These are phyloP conservation scores for Melanogrammus aeglefinus DNA, from an alignment of 2,797 vertebrate species.

Conservation along the genomic window DNA sequence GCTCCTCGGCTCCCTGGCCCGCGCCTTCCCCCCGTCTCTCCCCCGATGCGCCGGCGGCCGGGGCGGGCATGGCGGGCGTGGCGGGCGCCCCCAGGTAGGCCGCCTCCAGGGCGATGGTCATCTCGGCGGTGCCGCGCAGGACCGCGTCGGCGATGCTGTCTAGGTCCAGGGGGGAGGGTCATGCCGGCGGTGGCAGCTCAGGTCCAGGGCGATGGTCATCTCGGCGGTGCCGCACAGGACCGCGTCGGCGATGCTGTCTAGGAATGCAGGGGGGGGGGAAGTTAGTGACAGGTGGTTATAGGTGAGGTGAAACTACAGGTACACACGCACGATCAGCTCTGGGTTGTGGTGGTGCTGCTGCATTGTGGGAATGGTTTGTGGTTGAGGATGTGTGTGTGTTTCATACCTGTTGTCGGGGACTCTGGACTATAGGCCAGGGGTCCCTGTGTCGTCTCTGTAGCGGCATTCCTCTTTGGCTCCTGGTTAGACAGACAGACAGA, in stretches of 20 bases:
- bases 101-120: conserved; percentile 43
- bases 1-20: conserved; percentile 1
- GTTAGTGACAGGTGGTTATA: too few relatives aligned
- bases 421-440: conserved; percentile 69
- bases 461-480: conserved; percentile 74
- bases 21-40: not conserved
- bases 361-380: not conserved
- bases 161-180: too few relatives aligned
- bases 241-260: conserved; percentile 56
- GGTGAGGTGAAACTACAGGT: too few relatives aligned
- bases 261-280: too few relatives aligned
- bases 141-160: conserved; percentile 52
- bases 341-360: too few relatives aligned
- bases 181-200: too few relatives aligned
- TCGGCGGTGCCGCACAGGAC: conserved; percentile 52
- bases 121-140: conserved; percentile 51
- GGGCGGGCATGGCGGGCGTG: conserved; percentile 18
- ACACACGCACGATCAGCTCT: not conserved
- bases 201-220: conserved; percentile 43
- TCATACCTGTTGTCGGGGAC: conserved; percentile 77
- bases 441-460: conserved; percentile 76
- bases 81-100: conserved; percentile 11
- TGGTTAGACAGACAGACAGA: too few relatives aligned
- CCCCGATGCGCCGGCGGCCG: not conserved
- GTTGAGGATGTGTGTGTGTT: conserved; percentile 5